Evolutionary conservation across 1,140 invertebrate species (phyloP).

Genomic region (Dreissena polymorpha): DNA sequence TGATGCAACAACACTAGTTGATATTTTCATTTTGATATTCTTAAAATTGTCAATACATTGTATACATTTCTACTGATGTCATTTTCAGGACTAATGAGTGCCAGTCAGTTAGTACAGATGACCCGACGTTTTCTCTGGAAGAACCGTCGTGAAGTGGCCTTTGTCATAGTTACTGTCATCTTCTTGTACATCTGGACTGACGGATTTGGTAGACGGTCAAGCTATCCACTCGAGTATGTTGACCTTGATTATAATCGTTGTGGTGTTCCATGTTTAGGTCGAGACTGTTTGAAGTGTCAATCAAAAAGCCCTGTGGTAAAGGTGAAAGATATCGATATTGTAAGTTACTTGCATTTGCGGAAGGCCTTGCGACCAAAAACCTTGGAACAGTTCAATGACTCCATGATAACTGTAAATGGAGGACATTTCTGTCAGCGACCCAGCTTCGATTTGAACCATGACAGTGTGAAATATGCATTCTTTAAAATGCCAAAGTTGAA

Average conservation of each 20-base stretch:
- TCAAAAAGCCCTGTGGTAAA: not conserved
- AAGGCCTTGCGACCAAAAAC: not conserved
- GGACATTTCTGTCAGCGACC: conserved; percentile 58
- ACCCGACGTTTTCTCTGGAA: not conserved
- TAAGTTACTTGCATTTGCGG: conserved; percentile 29
- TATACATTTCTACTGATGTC: too few species aligned
- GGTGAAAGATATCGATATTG: conserved; percentile 26
- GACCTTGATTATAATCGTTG: conserved; percentile 10
- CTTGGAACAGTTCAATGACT: conserved; percentile 8
- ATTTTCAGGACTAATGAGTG: too few species aligned
- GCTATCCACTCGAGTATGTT: conserved; percentile 11
- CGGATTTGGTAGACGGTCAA: not conserved
- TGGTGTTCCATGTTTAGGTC: conserved; percentile 22
- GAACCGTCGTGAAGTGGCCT: not conserved
- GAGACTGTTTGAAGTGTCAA: conserved; percentile 11
- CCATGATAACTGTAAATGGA: too few species aligned
- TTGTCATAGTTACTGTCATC: not conserved
- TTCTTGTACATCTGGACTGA: conserved; percentile 24
- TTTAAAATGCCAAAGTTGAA: conserved; percentile 58
- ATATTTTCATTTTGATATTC: too few species aligned
- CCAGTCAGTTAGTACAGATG: not conserved
- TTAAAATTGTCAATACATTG: too few species aligned
- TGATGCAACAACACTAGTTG: too few species aligned
- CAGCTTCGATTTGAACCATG: conserved; percentile 62
- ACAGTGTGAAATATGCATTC: conserved; percentile 65